Percentiles rank a stretch among this genome's conserved stretches.
Conservation (phyloP, 2,888 invertebrate genomes). For the Heliconius aoede region DNA sequence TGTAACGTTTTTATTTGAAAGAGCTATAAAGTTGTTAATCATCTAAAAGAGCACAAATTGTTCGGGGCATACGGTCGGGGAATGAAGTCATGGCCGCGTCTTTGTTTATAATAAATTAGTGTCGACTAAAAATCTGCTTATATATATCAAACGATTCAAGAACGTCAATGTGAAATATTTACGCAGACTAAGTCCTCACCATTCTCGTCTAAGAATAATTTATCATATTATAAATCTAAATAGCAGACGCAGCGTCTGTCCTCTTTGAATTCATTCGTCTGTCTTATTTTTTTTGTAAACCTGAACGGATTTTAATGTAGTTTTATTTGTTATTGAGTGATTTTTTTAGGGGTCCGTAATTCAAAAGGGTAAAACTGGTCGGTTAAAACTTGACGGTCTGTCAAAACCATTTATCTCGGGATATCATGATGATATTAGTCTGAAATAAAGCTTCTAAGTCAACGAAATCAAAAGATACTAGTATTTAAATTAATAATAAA, state of each 20-base stretch:
- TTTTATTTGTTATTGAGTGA: background rate
- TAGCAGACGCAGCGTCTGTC: background rate
- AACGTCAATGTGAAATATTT: slow-evolving; percentile 41
- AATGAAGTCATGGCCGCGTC: slow-evolving; percentile 58
- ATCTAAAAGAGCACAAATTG: slow-evolving; percentile 46
- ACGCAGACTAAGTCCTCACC: slow-evolving; percentile 27
- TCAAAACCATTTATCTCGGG: too few relatives aligned
- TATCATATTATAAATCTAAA: slow-evolving; percentile 16
- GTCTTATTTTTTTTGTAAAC: background rate
- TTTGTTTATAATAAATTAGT: slow-evolving; percentile 53
- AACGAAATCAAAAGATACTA: too few relatives aligned
- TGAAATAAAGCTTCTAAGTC: too few relatives aligned
- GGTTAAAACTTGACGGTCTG: too few relatives aligned
- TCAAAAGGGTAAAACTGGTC: too few relatives aligned
- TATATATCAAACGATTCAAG: slow-evolving; percentile 39
- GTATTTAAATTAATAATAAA: too few relatives aligned
- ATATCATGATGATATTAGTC: too few relatives aligned
- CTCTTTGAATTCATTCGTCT: background rate
- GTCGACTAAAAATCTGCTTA: slow-evolving; percentile 48
- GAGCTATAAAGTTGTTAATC: slow-evolving; percentile 46
- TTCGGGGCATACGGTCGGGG: slow-evolving; percentile 53
- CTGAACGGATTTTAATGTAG: background rate
- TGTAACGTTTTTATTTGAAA: slow-evolving; percentile 2
- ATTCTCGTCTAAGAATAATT: slow-evolving; percentile 19
- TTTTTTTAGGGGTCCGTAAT: too few relatives aligned